Evolutionary conservation across 2,113 vertebrate species (phyloP), one percentile per base, ranked within the genome.

Genomic region (Chaetorhynchus papuensis): DNA sequence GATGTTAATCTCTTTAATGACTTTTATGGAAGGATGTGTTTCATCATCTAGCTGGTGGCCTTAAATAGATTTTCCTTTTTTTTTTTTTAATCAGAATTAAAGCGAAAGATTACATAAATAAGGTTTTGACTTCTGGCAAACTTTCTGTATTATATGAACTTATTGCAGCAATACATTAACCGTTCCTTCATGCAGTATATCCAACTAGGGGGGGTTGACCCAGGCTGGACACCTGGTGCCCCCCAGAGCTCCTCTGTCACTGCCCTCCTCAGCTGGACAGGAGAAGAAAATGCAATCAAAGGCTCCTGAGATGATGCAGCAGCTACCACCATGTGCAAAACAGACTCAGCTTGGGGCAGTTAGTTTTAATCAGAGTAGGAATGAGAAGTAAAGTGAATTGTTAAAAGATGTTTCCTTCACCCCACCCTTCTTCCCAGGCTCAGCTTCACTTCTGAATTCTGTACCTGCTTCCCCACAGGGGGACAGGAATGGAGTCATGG

Each of bases 191-290:
- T 30, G 6, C 19, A 45, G 37, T 13, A 10, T 42, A 60, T 41
- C 27, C 19, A 24, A 0, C 8, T 59, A 24, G 30, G 21, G 30
- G 13, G 12, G n/a, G 1, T 6, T 56, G 47, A 24, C 33, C n/a
- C n/a, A 45, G 39, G 11, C n/a, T 53, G 49, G 64, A 26, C 56
- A 47, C 5, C n/a, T 47, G 19, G 15, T 61, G 19, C 3, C 41
- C 23, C 23, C 23, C 47, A n/a, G 24, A 63, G 21, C 24, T 53
- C 8, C n/a, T 70, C 23, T 78, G 41, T 71, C 65, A 16, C 39
- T 70, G 47, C n/a, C 30, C n/a, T 47, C 28, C 56, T 79, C 47
- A 63, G n/a, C 49, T 70, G 49, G 15, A 13, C 24, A 24, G 37
- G 17, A 44, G 31, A 18, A 61, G 39, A 45, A 70, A 54, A 65